Base-by-base conservation (phyloP, 1,140 invertebrate genomes). In the Saxidomus purpurata region DNA sequence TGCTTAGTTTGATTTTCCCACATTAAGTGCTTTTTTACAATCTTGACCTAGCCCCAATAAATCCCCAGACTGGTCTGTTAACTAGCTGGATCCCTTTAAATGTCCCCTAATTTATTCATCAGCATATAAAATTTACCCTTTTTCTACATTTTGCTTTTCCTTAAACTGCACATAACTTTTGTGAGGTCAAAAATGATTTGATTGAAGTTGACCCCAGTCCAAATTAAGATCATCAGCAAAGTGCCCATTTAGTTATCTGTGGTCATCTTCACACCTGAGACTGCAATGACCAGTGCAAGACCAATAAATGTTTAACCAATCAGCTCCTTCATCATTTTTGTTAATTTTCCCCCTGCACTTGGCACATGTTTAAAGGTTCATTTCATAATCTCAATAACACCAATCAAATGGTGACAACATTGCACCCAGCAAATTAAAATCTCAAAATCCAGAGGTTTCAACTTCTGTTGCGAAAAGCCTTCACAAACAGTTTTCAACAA, bases 1-100 rank as follows among this genome's bases (percentile, higher is more conserved):
- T 38, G 28, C 77, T 80, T 88, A 71, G 76, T 88, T 81, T 43
- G 59, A 81, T 80, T 88, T 88, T 88, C 86, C 77, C 86, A 88
- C 86, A 88, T 88, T 81, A 63, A 80, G 49, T 59, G 86, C 28
- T 61, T 74, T 61, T 69, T 71, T 81, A 63, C 43, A 13, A 81
- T 81, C 43, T 34, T 80, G 59, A 88, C 76, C 63, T 52, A 17
- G 31, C 76, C 17, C 55, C 77, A 80, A 88, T 88, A 88, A 88
- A 88, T 88, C 86, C 76, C 63, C 43, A 28, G 31, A 85, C 43
- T 47, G 49, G 49, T 47, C 63, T 47, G 67, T 71, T 85, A 85
- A 85, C 83, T 74, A 74, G 83, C 63, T 59, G 63, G 83, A 85
- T 74, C 80, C 59, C 59, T 82, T 82, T 61, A 82, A 38, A 38